Percentiles rank a stretch among this genome's conserved stretches.
Conservation (phyloP, 2,113 vertebrate genomes). For the Holacanthus passer region DNA sequence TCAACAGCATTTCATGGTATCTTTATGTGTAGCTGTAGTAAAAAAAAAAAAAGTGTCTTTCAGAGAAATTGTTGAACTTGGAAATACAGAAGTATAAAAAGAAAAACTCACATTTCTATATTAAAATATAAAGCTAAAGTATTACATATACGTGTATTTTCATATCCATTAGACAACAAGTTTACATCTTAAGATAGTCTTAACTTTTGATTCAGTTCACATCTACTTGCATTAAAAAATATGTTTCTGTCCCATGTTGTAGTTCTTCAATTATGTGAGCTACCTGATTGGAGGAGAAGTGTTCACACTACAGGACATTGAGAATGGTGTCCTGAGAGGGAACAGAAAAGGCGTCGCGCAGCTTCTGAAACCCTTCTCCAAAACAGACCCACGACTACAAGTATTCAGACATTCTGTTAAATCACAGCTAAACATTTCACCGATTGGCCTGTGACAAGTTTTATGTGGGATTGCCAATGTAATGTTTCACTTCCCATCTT, state of each 20-base stretch:
- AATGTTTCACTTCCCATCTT: background rate
- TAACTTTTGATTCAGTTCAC: background rate
- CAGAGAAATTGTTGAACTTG: background rate
- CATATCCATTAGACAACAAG: background rate
- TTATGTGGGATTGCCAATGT: background rate
- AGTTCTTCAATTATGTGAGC: constrained; percentile 89
- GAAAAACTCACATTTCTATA: too few relatives aligned
- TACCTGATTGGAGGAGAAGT: constrained; percentile 88
- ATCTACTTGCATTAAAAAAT: background rate
- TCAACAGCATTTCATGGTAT: background rate
- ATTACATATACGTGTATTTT: too few relatives aligned
- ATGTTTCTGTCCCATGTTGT: constrained; percentile 11
- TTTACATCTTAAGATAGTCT: background rate
- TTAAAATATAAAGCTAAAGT: background rate
- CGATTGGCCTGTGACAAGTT: background rate
- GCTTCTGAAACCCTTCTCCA: constrained; percentile 84
- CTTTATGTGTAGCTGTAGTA: background rate
- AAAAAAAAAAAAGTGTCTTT: background rate
- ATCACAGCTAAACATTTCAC: background rate
- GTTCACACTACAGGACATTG: constrained; percentile 87
- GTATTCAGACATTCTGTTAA: constrained; percentile 51
- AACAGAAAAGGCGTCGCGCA: constrained; percentile 86
- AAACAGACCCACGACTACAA: constrained; percentile 84
- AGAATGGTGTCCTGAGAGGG: constrained; percentile 86
- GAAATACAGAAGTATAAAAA: too few relatives aligned